phyloP scores from a whole-genome alignment of 2,888 invertebrate species.

The Cylindroiulus punctatus region DNA sequence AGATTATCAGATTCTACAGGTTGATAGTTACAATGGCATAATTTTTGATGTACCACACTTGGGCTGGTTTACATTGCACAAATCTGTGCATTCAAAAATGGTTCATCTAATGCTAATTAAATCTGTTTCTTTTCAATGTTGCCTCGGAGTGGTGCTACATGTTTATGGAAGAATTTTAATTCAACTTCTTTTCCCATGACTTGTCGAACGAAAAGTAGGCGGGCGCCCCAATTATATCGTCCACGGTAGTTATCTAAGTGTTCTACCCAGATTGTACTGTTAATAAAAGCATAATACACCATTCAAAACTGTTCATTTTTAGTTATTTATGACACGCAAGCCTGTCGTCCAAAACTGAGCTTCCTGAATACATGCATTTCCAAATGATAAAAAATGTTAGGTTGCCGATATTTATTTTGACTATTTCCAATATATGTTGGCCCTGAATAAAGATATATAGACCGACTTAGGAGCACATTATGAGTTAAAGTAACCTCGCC shows the following conservation, averaged over 20 bases:
- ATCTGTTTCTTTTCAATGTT: background rate
- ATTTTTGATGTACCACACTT: background rate
- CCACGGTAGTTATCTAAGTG: background rate
- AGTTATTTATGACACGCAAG: background rate
- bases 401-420: background rate
- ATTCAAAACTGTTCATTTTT: background rate
- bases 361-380: slow-evolving; percentile 8
- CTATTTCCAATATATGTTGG: background rate
- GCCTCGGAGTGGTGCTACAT: background rate
- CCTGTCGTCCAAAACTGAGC: background rate
- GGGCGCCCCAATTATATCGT: background rate
- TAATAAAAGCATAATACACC: background rate
- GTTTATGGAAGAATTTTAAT: background rate
- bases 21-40: too few species aligned
- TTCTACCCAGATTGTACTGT: background rate
- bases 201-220: background rate
- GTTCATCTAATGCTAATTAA: too few species aligned
- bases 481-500: background rate
- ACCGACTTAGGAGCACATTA: background rate
- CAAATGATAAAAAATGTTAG: background rate
- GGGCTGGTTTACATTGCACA: background rate
- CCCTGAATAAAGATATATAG: slow-evolving; percentile 42
- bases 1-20: too few species aligned
- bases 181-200: background rate
- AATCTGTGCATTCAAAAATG: too few species aligned